These are phyloP conservation scores for Melieria crassipennis DNA, from an alignment of 2,888 invertebrate genomes.

Conservation along the genomic window DNA sequence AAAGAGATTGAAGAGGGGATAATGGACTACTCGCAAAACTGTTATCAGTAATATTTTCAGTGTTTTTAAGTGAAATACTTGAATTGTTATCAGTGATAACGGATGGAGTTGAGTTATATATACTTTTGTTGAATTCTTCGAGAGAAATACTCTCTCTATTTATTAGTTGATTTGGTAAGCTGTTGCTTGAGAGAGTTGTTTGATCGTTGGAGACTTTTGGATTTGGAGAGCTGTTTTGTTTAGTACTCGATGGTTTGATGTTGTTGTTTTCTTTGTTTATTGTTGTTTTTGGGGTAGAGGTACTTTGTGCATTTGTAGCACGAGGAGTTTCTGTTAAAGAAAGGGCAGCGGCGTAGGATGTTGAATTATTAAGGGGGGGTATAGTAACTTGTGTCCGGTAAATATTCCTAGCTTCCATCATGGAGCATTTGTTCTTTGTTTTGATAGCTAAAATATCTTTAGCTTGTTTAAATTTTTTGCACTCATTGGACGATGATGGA, in stretches of 20 bases:
- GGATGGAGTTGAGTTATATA: not conserved
- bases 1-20: slow-evolving; percentile 13
- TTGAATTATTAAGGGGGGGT: not conserved
- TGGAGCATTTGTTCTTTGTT: too few species aligned
- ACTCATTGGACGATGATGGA: too few species aligned
- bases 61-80: not conserved
- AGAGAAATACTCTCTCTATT: slow-evolving; percentile 6
- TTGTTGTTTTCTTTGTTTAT: slow-evolving; percentile 6
- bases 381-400: too few species aligned
- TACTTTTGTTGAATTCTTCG: not conserved
- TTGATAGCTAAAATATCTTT: too few species aligned
- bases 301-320: not conserved
- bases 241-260: not conserved
- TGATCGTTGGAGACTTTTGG: slow-evolving; percentile 12
- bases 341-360: slow-evolving; percentile 10
- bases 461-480: too few species aligned
- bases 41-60: not conserved
- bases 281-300: slow-evolving; percentile 3
- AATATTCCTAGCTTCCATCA: too few species aligned
- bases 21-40: not conserved
- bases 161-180: slow-evolving; percentile 7
- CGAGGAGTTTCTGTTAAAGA: not conserved
- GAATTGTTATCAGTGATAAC: not conserved
- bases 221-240: slow-evolving; percentile 3
- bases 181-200: slow-evolving; percentile 11